Base-by-base conservation (phyloP, 2,888 invertebrate genomes). In the Scaptomyza polygonia region DNA sequence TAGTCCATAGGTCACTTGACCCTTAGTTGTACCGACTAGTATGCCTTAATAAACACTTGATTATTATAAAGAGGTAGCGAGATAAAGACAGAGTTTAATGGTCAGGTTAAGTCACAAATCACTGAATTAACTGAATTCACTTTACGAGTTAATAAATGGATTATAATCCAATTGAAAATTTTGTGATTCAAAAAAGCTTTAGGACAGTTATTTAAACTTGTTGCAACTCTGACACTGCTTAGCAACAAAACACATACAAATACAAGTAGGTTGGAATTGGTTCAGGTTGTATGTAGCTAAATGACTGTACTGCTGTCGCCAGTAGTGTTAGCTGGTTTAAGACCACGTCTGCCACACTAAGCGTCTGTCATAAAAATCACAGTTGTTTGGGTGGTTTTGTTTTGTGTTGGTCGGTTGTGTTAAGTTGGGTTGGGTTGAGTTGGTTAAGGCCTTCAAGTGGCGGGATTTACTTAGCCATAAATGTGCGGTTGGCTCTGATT, bases 401-500 rank as follows among this genome's bases (percentile, higher is more conserved):
- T n/a, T 12, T 25, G 25, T 25, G 25, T 1, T 25, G 25, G 25
- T 25, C n/a, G 21, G 34, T 18, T 32, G 34, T n/a, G 18, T 18
- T 18, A 5, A 12, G 27, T 29, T 40, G 56, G 12, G n/a, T 43
- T 14, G 29, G 12, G 36, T 30, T 14, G 1, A 27, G 42, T 25
- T 57, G 40, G 57, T 67, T 72, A 77, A 72, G 78, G 57, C 55
- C 70, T 61, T 89, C 80, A 82, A 89, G 89, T 88, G 79, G 54
- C 64, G 82, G 81, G 87, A 85, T 86, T 88, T 78, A 88, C 79
- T 88, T 82, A 88, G 76, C 77, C 87, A 83, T 88, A 87, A 89
- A 77, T 67, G 72, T 66, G 54, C 48, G 55, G 56, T 29, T 58
- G 58, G 29, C 51, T 56, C 21, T 59, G 70, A 65, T 55, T 70